Evolutionary conservation across 1,140 invertebrate genomes (phyloP), one percentile per base, ranked within the genome.

Genomic region (Macrotrachela quadricornifera): DNA sequence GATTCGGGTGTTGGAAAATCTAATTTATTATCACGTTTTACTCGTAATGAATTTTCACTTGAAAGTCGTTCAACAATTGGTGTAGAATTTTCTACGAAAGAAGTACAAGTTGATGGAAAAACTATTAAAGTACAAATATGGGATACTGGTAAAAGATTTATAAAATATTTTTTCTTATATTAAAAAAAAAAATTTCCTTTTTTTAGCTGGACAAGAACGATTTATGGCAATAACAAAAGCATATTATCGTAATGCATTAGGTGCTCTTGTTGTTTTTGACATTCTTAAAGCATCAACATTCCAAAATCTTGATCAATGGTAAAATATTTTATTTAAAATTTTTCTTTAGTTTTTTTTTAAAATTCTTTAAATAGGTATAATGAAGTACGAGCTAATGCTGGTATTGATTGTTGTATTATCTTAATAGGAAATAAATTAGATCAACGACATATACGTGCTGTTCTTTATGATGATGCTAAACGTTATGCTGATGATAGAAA

Each of bases 121-220:
- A 81, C 79, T 63, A 82, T 91, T 10, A 90, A 88, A 66, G 75
- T 91, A 59, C 86, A 90, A 51, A 71, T 68, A 57, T 80, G 72
- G 72, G 71, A 73, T 61, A 42, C 40, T 13, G 40, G 13, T 42
- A 15, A 30, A 30, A 30, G n/a, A 30, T 30, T 30, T 2, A 30
- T n/a, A n/a, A n/a, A n/a, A n/a, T n/a, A n/a, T n/a, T n/a, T n/a
- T 8, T 30, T 30, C 21, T 30, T 4, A 4, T 30, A 8, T 30
- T 4, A 30, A 30, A 30, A 30, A 8, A 30, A 30, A 30, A 30
- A 8, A 30, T 30, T 8, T 30, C 2, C 8, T 30, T 2, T 30
- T 30, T 13, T 15, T 30, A 30, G 58, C 58, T 44, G 58, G 58
- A 6, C 40, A 42, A 42, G 40, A 42, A 11, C 12, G 40, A 6